Evolutionary conservation across 2,797 vertebrate species (phyloP).

Genomic region (Melanogrammus aeglefinus): DNA sequence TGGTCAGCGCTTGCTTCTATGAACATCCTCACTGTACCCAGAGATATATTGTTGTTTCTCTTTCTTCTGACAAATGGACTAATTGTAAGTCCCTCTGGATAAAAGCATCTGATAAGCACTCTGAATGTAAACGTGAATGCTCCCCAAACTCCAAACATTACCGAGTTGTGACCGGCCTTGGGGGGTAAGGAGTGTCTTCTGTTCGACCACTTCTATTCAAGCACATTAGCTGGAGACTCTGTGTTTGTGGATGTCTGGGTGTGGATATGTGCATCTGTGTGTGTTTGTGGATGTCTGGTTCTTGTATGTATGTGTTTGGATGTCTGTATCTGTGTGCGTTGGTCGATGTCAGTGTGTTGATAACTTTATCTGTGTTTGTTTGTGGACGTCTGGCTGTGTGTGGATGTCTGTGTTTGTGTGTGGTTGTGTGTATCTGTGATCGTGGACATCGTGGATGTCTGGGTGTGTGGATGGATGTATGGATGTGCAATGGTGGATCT

Average conservation of each 20-base stretch:
- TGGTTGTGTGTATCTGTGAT: constrained; percentile 15
- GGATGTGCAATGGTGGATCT: constrained; percentile 30
- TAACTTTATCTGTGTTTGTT: background rate
- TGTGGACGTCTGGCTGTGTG: constrained; percentile 68
- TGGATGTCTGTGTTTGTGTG: constrained; percentile 60
- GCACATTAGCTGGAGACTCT: background rate
- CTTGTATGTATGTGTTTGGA: constrained; percentile 7
- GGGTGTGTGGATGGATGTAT: too few relatives aligned
- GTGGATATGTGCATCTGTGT: constrained; percentile 14
- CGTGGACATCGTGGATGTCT: background rate
- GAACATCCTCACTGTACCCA: too few relatives aligned
- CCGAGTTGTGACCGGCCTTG: too few relatives aligned
- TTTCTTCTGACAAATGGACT: too few relatives aligned
- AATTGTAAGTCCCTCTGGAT: too few relatives aligned
- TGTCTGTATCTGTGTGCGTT: background rate
- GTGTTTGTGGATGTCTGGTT: constrained; percentile 8
- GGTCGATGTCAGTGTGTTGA: too few relatives aligned
- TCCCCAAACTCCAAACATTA: too few relatives aligned
- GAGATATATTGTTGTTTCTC: too few relatives aligned
- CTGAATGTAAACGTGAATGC: too few relatives aligned
- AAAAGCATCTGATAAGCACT: too few relatives aligned
- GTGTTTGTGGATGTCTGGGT: background rate
- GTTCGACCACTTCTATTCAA: background rate
- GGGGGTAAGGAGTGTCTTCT: too few relatives aligned
- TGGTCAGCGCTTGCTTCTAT: too few relatives aligned